A percentile compares a stretch with the other conserved stretches of the same genome.
phyloP scores from a whole-genome alignment of 2,113 vertebrate genomes.

The Onychorhynchus coronatus region DNA sequence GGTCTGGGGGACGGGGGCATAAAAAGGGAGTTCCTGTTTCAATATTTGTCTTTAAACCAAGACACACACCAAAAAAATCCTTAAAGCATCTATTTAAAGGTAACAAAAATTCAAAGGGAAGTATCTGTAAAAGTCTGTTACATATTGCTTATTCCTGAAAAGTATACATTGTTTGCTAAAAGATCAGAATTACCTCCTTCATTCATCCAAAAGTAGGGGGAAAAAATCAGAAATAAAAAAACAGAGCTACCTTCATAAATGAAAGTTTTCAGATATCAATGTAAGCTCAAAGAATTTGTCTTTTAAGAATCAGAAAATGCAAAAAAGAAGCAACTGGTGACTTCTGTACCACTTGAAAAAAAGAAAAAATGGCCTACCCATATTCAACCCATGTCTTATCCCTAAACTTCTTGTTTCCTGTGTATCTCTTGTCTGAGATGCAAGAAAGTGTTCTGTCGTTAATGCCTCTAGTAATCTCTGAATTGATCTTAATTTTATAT shows the following conservation, averaged over 20 bases:
- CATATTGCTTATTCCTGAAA: neutral
- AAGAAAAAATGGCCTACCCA: rapidly evolving
- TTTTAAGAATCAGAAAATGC: neutral
- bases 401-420: neutral
- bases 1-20: no score
- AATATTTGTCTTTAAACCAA: neutral
- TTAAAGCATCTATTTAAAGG: neutral
- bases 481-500: neutral
- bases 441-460: neutral
- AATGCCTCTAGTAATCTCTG: neutral
- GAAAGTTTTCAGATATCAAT: neutral
- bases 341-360: neutral
- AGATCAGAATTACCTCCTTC: neutral
- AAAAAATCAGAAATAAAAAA: neutral
- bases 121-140: neutral
- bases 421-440: neutral
- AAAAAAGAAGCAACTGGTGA: neutral
- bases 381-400: neutral
- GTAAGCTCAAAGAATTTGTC: neutral
- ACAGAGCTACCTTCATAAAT: neutral
- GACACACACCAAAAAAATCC: neutral
- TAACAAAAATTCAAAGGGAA: neutral
- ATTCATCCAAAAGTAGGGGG: neutral
- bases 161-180: neutral
- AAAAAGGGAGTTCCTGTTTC: no score